Evolutionary conservation across 2,113 vertebrate genomes (phyloP).

Genomic region (Scortum barcoo): DNA sequence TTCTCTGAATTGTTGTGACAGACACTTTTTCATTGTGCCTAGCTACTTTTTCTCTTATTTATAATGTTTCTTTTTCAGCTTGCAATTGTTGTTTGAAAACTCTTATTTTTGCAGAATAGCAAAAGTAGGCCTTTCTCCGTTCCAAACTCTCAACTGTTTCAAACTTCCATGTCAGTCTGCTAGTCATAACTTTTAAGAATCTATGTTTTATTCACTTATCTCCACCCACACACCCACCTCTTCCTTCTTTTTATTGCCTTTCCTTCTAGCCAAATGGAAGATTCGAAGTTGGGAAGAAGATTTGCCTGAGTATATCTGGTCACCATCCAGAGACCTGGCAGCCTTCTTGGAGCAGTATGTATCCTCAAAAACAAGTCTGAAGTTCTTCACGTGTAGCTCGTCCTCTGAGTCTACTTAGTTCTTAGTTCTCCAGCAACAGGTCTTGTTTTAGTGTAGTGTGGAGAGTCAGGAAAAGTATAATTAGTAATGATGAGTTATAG

Average conservation of each 20-base stretch:
- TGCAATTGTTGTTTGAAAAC: slow-evolving; percentile 19
- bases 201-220: background rate
- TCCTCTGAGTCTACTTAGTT: background rate
- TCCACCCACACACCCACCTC: background rate
- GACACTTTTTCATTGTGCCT: background rate
- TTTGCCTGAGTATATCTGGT: slow-evolving; percentile 98
- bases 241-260: background rate
- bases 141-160: background rate
- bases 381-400: background rate
- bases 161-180: background rate
- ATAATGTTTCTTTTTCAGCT: slow-evolving; percentile 3
- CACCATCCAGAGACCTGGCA: slow-evolving; percentile 99
- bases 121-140: background rate
- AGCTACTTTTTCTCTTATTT: background rate
- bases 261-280: slow-evolving; percentile 92
- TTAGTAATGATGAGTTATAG: background rate
- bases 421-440: background rate
- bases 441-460: background rate
- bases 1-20: slow-evolving; percentile 27
- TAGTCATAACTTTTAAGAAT: background rate
- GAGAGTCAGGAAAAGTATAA: background rate
- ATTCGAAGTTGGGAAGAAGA: slow-evolving; percentile 99
- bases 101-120: background rate
- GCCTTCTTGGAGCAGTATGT: slow-evolving; percentile 99
- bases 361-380: slow-evolving; percentile 21